Base-by-base conservation (phyloP, 2,888 invertebrate species). In the Drosophila eohydei region DNA sequence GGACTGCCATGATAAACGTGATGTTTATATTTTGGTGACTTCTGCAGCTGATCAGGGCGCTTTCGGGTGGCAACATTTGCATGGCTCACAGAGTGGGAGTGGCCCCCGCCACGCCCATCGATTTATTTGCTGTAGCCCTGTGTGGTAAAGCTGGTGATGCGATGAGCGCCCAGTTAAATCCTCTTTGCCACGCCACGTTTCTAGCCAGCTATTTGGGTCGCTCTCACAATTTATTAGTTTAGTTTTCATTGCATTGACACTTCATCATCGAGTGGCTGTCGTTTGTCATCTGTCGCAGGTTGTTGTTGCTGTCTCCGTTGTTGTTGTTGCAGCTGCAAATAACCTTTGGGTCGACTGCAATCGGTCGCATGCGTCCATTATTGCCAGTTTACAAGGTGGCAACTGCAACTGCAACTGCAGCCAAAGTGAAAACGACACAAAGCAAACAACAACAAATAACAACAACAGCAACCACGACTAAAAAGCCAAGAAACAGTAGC, bases 161-260 rank as follows among this genome's bases (percentile, higher is more conserved):
- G 60, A 71, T 65, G 72, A 57, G 26, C 36, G 78, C 81, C 77
- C 79, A 82, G 80, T 67, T 74, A 88, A 83, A 83, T 83, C 86
- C 88, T 86, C 88, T 88, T 73, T 71, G 66, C 66, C 84, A 80
- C 77, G 84, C 82, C 83, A 79, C 88, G 89, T 88, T 88, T 88
- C 87, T 89, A 88, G 82, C 71, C 79, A 88, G 89, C 83, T 88
- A 88, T 88, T 88, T 88, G 87, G 89, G 87, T 88, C 87, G 84
- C 87, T 88, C 87, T 88, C 87, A 88, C 87, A 88, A 88, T 88
- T 89, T 89, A 88, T 88, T 88, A 88, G 87, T 89, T 88, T 88
- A 89, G 86, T 88, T 89, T 89, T 89, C 89, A 88, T 88, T 88
- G 88, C 87, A 88, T 88, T 88, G 87, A 88, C 87, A 88, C 87